Evolutionary conservation across 2,797 vertebrate species (phyloP), one percentile per base, ranked within the genome.

Genomic region (Pyrocephalus nanus): DNA sequence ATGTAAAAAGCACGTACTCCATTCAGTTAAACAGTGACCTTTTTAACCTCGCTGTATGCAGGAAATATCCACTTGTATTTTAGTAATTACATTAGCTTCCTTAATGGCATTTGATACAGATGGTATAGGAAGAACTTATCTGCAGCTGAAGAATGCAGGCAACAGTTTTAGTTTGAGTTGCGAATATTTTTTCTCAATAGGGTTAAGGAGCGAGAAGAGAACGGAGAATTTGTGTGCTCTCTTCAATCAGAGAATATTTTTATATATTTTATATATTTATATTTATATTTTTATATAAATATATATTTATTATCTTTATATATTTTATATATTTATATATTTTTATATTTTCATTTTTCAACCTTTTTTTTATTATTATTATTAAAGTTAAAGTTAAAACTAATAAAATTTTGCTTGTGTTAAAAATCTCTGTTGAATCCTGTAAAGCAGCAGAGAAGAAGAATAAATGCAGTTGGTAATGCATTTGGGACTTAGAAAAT

Each of bases 31-130:
- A 78, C 47, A 43, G 36, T 92, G 93, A 91, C 93, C 96, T 96
- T 86, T 93, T 90, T 93, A 97, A 94, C 96, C 95, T 95, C 85
- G 80, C 75, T 94, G 91, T 94, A 94, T 69, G 71, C 91, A 95
- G 94, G 95, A 97, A 96, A 91, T 97, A 95, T 76, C 83, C 88
- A 75, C 94, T 96, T 96, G 88, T 93, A 94, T 95, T 97, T 92
- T 91, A 91, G 91, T 96, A 96, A 97, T 96, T 96, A 23, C 91
- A 83, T 93, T 93, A 93, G 62, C 77, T 82, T 91, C 87, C 74
- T 92, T 95, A 97, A 96, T 93, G 84, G 83, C 92, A 96, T 96
- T 95, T 90, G 74, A 89, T 96, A 94, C 90, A 96, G 83, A 95
- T 87, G 90, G 60, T 65, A 90, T 92, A 88, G 88, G 76, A 88